Base-by-base conservation (phyloP, 2,113 vertebrate genomes). In the Cheilinus undulatus region DNA sequence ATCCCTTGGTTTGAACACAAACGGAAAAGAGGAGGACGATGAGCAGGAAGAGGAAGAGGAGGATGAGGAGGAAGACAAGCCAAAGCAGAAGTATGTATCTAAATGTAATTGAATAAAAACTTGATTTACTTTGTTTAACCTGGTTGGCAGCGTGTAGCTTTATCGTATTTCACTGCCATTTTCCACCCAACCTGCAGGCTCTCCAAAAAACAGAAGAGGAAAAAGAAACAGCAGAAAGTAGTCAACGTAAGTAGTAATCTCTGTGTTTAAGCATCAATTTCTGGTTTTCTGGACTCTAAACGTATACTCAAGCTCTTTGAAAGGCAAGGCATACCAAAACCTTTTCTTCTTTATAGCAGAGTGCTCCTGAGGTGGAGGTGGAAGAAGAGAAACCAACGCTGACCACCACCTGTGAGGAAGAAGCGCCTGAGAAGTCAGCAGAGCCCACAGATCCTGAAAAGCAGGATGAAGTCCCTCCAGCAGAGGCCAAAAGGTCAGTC, bases 201-300 rank as follows among this genome's bases (percentile, higher is more conserved):
- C 5, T 98, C 97, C 3, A 98, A 97, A 89, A 98, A 96, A 81
- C 96, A 98, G 89, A 97, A 95, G 89, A 95, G 93, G 82, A 98
- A 94, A 80, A 94, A 92, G 72, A 91, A 92, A 77, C 96, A 95
- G 76, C 95, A 96, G 89, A 96, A 93, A 87, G 90, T 84, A 4
- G 36, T 20, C 23, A 69, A 76, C 27, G 92, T 93, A 74, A 89
- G 90, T 83, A 7, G 15, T 17, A 5, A 38, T 22, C 19, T 22
- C 19, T 45, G 7, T 17, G 4, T 40, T 1, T 13, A 17, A 40
- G 38, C 38, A 12, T 40, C 15, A 23, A 19, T 12, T 17, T 9
- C 5, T 10, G 10, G 4, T 51, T 46, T 15, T 8, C 4, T 59
- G 27, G 7, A 19, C 22, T 15, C 13, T 53, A 6, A 2, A 9